Base-by-base conservation (phyloP, 1,140 invertebrate species). In the Rhopalosiphum padi region DNA sequence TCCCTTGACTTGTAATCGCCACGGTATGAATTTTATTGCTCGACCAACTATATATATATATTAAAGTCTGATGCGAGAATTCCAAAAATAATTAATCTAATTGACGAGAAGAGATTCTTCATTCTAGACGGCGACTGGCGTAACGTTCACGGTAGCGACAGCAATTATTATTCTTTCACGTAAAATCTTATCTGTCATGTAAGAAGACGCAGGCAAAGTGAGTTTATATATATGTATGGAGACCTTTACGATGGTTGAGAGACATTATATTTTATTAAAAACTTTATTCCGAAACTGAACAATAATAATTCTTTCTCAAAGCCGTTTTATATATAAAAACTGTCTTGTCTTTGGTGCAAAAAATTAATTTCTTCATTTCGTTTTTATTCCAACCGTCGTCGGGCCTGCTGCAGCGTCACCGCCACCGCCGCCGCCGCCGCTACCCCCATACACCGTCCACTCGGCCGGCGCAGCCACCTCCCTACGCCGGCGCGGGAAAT, bases 191-290 rank as follows among this genome's bases (percentile, higher is more conserved):
- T 83, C 91, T 92, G 91, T 92, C 91, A 92, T 25, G 68, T 82
- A 15, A 53, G 46, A 51, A 53, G 22, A 22, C n/a, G 22, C 46
- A 6, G 37, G 91, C 43, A 41, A 82, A 68, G 90, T 35, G 25
- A 43, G 60, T 41, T 88, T 51, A 51, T 48, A 88, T 48, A 87
- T 48, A 86, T 43, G 6, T 37, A 37, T 35, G 41, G 9, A 86
- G 43, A 87, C 86, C 30, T 43, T n/a, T 68, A 23, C 60, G 15
- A 77, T 77, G 30, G 51, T 68, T 30, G 60, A 35, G 55, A 82
- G 55, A 91, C 55, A 43, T 91, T 91, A 82, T 83, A 83, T 91
- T 77, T 91, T 91, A 91, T 91, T 91, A 91, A 91, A 91, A 91
- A 91, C 60, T 92, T 92, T 92, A 82, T 35, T 83, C 46, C 21